phyloP scores from a whole-genome alignment of 2,113 vertebrate genomes.

The Elaphurus davidianus region DNA sequence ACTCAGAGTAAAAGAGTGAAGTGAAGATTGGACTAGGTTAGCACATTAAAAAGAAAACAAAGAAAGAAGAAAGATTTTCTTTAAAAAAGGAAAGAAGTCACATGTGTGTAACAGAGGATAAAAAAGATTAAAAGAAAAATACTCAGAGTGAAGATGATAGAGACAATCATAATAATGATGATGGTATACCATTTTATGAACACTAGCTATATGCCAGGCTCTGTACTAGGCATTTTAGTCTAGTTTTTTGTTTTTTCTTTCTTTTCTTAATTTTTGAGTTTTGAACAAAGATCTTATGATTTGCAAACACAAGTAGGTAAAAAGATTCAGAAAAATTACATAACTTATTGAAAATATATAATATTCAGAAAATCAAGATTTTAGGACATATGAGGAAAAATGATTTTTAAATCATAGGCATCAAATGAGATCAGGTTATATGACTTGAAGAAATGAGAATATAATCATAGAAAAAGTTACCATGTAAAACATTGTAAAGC shows the following conservation, averaged over 20 bases:
- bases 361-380: not conserved
- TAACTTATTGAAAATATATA: not conserved
- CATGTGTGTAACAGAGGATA: not conserved
- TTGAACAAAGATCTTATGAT: not conserved
- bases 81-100: not conserved
- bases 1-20: not conserved
- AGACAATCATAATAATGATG: not conserved
- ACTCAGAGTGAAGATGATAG: not conserved
- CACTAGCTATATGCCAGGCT: not conserved
- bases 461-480: not conserved
- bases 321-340: not conserved
- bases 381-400: slow-evolving; percentile 7
- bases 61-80: not conserved
- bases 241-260: not conserved
- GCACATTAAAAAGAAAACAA: not conserved
- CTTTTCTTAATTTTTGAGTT: not conserved
- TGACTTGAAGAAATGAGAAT: not conserved
- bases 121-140: not conserved
- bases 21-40: not conserved
- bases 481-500: not conserved
- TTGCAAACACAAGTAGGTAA: not conserved
- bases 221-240: not conserved
- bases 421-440: not conserved
- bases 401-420: not conserved
- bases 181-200: not conserved